Evolutionary conservation across 2,797 vertebrate genomes (phyloP).

Genomic region (Dendrocincla tyrannina): DNA sequence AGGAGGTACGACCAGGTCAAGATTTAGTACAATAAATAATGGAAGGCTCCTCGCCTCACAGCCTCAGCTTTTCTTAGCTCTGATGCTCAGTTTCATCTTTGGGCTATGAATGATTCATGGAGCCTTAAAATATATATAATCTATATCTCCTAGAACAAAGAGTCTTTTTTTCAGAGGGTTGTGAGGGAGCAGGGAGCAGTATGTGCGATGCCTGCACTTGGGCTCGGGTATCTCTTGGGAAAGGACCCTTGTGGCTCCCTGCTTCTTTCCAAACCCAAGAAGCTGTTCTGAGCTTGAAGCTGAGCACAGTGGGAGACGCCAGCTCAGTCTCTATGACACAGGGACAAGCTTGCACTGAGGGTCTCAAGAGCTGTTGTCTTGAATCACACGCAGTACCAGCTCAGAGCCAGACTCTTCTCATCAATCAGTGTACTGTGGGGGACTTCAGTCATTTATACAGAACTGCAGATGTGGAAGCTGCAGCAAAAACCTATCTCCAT

Average conservation of each 20-base stretch:
- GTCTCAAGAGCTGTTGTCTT: background rate
- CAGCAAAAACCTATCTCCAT: constrained; percentile 51
- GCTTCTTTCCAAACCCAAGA: constrained; percentile 65
- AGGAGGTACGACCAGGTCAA: constrained; percentile 13
- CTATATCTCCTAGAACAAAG: constrained; percentile 62
- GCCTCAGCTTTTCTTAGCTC: constrained; percentile 18
- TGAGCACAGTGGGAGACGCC: constrained; percentile 8
- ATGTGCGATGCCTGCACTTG: background rate
- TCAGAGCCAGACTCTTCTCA: background rate
- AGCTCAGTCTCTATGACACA: background rate
- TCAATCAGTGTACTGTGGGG: background rate
- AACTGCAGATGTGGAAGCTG: background rate
- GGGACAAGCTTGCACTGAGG: background rate
- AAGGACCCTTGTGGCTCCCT: background rate
- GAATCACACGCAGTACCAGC: background rate
- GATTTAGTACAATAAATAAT: constrained; percentile 52
- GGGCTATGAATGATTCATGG: constrained; percentile 75
- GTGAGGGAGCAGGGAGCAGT: background rate
- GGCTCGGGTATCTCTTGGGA: constrained; percentile 28
- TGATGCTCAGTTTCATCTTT: constrained; percentile 58
- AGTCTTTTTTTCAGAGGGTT: constrained; percentile 54
- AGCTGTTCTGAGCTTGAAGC: constrained; percentile 46
- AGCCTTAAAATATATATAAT: constrained; percentile 70
- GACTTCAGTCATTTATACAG: background rate
- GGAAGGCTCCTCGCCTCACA: background rate